Base-by-base conservation (phyloP, 2,888 invertebrate species). In the Ophion slaviceki region DNA sequence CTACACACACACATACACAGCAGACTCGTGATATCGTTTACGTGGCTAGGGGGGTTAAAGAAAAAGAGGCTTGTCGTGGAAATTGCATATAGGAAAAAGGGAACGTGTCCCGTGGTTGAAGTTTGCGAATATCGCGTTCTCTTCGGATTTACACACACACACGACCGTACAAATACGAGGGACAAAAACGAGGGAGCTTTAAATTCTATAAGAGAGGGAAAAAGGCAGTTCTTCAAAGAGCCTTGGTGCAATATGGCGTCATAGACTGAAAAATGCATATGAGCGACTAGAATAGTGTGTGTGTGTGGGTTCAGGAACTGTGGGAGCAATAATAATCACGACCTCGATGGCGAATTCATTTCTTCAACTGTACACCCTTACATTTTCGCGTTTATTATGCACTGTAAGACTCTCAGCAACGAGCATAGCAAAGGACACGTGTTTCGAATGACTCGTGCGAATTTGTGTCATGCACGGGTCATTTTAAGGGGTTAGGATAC, bases 291-390 rank as follows among this genome's bases (percentile, higher is more conserved):
- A 61, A 74, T 61, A 20, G 61, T 20, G 24, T 61, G 11, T 14
- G 61, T 14, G 20, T 20, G 10, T 20, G 3, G 61, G 66, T 24
- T 66, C 2, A 10, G 14, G 17, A 24, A 66, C 24, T 14, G 20
- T 10, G 62, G n/a, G 53, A 24, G n/a, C 28, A 62, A 71, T 45
- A 75, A 81, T 64, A 85, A 85, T 78, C 59, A 66, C 81, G 85
- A 66, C 81, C 85, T 85, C 85, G 85, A 81, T 82, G 62, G 82
- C 75, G 32, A 85, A 82, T 82, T 85, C 74, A 82, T 85, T 82
- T 76, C 59, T 45, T 57, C 74, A 20, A 47, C 67, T 57, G 14
- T 32, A 40, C 57, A 40, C 17, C 57, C 20, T 20, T 57, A n/a
- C 20, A 36, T 67, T 40, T 2, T 28, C 40, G 10, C 61, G 10